Base-by-base conservation (phyloP, 2,888 invertebrate species). In the Iphiclides podalirius region DNA sequence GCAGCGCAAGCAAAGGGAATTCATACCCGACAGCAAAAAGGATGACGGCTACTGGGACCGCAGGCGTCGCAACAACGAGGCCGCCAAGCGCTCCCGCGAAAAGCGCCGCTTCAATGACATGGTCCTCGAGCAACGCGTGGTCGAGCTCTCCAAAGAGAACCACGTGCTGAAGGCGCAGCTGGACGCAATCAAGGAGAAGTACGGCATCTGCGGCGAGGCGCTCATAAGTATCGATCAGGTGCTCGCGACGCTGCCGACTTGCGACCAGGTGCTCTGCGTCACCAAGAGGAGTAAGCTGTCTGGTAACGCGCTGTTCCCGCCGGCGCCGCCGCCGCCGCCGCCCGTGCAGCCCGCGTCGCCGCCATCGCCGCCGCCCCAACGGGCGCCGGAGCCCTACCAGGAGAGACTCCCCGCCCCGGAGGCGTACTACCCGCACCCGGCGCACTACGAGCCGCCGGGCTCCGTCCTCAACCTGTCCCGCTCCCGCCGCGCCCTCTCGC, bases 31-130 rank as follows among this genome's bases (percentile, higher is more conserved):
- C 75, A 96, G 93, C 82, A 97, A 97, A 78, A 98, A 98, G 76
- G 98, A 98, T 71, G 97, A 98, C 67, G 96, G 95, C 70, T 98
- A 98, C 82, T 98, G 99, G 99, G 98, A 98, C 79, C 93, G 98
- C 49, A 91, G 99, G 49, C 91, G 98, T 55, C 92, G 98, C 52
- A 98, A 99, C 85, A 99, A 99, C 81, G 98, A 98, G 79, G 98
- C 98, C 0, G 98, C 98, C 49, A 97, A 98, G 75, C 90, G 98
- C 36, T 98, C 98, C 4, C 92, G 98, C n/a, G 98, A 98, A 79
- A 98, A 98, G 79, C 92, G 98, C 34, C 93, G 98, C 38, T 95
- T 96, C 87, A 98, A 98, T 75, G 98, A 98, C 81, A 96, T 98
- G 96, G 96, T 97, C 1, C 90, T 99, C 53, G 98, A 98, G 71